Percentiles rank a stretch among this genome's conserved stretches.
Conservation (phyloP, 37 sponge, comb jelly and placozoan species). For the Bolinopsis microptera region DNA sequence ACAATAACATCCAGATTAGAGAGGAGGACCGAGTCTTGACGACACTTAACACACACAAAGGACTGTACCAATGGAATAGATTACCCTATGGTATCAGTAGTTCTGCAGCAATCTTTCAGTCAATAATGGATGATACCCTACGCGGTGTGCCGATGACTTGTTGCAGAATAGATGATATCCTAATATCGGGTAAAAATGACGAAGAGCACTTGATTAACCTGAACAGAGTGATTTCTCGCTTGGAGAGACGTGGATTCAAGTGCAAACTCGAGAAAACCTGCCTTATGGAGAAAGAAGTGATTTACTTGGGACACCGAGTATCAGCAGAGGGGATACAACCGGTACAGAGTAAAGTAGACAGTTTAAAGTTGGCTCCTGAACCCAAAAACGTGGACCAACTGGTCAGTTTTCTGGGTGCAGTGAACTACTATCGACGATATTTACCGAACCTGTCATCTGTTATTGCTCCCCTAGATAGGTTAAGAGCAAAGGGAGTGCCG, state of each 20-base stretch:
- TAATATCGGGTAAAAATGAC: not conserved
- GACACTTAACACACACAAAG: not conserved
- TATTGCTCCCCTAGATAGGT: not conserved
- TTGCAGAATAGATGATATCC: constrained; percentile 36
- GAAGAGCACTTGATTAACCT: not conserved
- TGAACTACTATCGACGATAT: not conserved
- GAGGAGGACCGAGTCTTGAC: not conserved
- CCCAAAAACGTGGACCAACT: not conserved
- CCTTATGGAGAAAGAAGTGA: not conserved
- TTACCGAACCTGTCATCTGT: not conserved
- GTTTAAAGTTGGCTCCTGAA: not conserved
- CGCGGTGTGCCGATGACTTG: not conserved
- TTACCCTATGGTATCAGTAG: not conserved
- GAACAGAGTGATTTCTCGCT: not conserved
- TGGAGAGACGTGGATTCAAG: constrained; percentile 13
- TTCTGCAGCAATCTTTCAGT: constrained; percentile 7
- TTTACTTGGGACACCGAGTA: too few relatives aligned
- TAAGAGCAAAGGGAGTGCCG: constrained; percentile 5
- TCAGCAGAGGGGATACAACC: too few relatives aligned
- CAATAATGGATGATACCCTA: constrained; percentile 1
- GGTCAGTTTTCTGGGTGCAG: constrained; percentile 9
- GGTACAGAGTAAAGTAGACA: constrained; percentile 26
- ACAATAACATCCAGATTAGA: not conserved
- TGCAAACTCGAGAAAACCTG: not conserved
- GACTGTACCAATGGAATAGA: constrained; percentile 26